Evolutionary conservation across 2,113 vertebrate genomes (phyloP).

Genomic region (Thomomys bottae): DNA sequence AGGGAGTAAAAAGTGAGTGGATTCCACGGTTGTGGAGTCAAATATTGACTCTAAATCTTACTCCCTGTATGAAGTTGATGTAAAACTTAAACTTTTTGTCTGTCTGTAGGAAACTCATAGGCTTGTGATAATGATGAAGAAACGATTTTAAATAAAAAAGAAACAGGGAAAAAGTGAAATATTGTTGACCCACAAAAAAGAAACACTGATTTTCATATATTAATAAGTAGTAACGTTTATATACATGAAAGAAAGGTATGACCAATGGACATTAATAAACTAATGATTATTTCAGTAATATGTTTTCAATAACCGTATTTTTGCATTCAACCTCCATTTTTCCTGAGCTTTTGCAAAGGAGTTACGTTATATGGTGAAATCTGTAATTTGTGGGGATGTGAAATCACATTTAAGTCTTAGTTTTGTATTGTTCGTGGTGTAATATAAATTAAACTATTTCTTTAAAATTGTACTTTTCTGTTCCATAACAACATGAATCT

Average conservation of each 20-base stretch:
- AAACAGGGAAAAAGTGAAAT: neutral
- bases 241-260: constrained; percentile 4
- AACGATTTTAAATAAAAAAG: neutral
- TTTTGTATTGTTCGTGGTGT: neutral
- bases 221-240: neutral
- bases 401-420: neutral
- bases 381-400: neutral
- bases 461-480: constrained; percentile 3
- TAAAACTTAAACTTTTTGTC: neutral
- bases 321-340: neutral
- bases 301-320: neutral
- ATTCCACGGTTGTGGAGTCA: neutral
- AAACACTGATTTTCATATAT: too few relatives aligned
- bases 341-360: neutral
- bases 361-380: neutral
- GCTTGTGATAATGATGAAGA: neutral
- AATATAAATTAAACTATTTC: neutral
- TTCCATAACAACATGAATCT: neutral
- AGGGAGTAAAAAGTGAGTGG: neutral
- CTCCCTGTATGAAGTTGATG: neutral
- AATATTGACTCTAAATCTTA: neutral
- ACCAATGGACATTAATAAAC: neutral
- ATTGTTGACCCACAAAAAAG: neutral
- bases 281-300: neutral
- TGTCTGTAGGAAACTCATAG: neutral